A percentile compares a stretch with the other conserved stretches of the same genome.
Evolutionary conservation across 2,797 vertebrate genomes (phyloP).

Genomic region (Falco concolor): DNA sequence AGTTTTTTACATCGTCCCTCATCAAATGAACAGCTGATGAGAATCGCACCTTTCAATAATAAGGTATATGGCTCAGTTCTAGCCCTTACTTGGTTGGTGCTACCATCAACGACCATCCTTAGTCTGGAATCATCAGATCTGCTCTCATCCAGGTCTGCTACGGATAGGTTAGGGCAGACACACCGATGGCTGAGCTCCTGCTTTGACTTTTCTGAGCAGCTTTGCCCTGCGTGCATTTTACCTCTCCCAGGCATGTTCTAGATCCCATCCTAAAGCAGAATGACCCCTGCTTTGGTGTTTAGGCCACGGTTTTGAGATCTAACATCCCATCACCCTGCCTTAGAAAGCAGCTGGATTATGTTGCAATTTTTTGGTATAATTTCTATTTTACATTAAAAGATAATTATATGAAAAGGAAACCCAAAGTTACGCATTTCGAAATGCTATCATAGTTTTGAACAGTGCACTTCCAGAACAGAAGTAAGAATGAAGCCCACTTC

Average conservation of each 20-base stretch:
- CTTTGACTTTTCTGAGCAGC: not conserved
- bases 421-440: not conserved
- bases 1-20: not conserved
- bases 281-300: not conserved
- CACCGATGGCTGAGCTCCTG: not conserved
- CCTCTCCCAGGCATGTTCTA: not conserved
- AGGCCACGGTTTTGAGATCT: not conserved
- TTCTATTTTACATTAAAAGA: not conserved
- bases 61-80: not conserved
- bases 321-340: not conserved
- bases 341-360: not conserved
- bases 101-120: not conserved
- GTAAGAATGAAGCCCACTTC: not conserved
- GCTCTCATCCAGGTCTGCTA: not conserved
- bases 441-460: not conserved
- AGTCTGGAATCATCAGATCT: not conserved
- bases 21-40: not conserved
- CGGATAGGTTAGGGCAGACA: not conserved
- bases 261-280: not conserved
- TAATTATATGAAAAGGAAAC: not conserved
- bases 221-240: not conserved
- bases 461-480: not conserved
- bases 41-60: not conserved
- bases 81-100: not conserved
- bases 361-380: not conserved